phyloP scores from a whole-genome alignment of 2,797 vertebrate species.

The Capromys pilorides region DNA sequence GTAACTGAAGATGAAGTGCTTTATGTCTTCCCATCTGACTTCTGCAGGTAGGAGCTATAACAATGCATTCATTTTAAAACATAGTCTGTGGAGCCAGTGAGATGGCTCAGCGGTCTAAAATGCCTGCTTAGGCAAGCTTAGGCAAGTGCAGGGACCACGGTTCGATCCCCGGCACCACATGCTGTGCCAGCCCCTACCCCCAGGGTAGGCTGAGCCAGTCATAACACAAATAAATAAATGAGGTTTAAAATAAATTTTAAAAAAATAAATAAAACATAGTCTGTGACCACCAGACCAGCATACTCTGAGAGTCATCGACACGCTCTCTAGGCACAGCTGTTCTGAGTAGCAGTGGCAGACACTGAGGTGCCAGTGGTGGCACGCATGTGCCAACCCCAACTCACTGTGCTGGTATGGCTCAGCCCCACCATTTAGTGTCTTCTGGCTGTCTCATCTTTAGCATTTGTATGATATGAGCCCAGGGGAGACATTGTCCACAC shows the following conservation, averaged over 20 bases:
- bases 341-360: neutral
- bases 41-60: constrained; percentile 91
- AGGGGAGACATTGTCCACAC: neutral
- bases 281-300: neutral
- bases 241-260: too few relatives aligned
- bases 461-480: neutral
- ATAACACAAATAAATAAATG: too few relatives aligned
- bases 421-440: neutral
- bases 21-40: constrained; percentile 95
- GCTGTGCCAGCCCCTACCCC: too few relatives aligned
- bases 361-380: neutral
- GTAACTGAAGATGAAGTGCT: constrained; percentile 91
- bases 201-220: too few relatives aligned
- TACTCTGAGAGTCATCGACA: neutral
- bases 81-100: too few relatives aligned
- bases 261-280: too few relatives aligned
- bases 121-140: too few relatives aligned
- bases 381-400: neutral
- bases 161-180: too few relatives aligned
- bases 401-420: neutral
- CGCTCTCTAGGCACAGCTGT: neutral
- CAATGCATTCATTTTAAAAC: neutral
- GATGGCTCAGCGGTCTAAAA: too few relatives aligned
- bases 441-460: neutral
- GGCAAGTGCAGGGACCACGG: too few relatives aligned